Percentiles rank a stretch among this genome's conserved stretches.
phyloP scores from a whole-genome alignment of 2,113 vertebrate genomes.

The Thryonomys swinderianus region DNA sequence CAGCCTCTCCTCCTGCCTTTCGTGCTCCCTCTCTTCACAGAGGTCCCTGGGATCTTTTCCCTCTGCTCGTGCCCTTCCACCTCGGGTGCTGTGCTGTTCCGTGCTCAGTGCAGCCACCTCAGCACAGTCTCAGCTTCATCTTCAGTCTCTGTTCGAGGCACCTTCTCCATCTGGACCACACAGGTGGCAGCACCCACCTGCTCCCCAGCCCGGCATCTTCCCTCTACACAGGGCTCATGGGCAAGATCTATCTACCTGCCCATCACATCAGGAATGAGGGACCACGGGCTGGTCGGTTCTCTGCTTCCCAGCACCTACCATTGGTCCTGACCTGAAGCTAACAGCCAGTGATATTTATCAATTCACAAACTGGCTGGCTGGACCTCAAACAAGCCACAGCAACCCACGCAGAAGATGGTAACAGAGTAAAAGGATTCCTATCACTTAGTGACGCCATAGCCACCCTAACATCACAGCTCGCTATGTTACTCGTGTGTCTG shows the following conservation, averaged over 20 bases:
- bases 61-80: background rate
- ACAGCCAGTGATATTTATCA: background rate
- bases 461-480: background rate
- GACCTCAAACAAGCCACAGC: background rate
- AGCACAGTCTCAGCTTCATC: background rate
- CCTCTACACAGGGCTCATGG: background rate
- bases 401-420: background rate
- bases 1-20: background rate
- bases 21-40: accelerated
- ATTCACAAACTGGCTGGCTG: background rate
- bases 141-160: accelerated
- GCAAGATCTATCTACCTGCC: background rate
- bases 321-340: background rate
- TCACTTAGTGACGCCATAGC: background rate
- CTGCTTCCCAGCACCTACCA: background rate
- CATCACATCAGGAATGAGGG: accelerated
- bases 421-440: background rate
- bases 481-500: accelerated
- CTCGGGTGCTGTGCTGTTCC: background rate
- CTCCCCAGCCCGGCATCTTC: background rate
- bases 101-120: background rate
- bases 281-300: background rate
- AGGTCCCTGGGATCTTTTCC: background rate
- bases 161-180: background rate
- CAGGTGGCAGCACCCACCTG: background rate